A percentile compares a stretch with the other conserved stretches of the same genome.
These are phyloP conservation scores for Luperina nickerlii DNA, from an alignment of 2,888 invertebrate genomes.

Conservation along the genomic window DNA sequence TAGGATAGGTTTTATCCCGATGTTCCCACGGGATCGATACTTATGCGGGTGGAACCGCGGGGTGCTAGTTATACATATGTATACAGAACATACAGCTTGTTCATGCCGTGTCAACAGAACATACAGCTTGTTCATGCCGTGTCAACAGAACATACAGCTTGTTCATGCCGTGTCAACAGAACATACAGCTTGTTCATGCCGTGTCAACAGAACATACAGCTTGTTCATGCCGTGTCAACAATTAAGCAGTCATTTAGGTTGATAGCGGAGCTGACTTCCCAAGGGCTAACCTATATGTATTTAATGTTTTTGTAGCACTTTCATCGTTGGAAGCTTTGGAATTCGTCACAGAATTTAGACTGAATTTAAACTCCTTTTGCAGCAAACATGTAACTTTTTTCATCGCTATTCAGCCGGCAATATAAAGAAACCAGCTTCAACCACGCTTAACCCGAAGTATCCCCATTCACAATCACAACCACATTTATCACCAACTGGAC, in stretches of 20 bases:
- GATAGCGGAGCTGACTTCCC: background rate
- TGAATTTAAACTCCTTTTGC: background rate
- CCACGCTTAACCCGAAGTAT: background rate
- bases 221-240: background rate
- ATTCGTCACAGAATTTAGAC: background rate
- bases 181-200: background rate
- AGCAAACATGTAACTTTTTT: background rate
- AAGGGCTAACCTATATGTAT: background rate
- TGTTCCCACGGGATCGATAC: too few relatives aligned
- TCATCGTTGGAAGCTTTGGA: background rate
- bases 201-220: background rate
- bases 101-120: background rate
- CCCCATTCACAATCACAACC: background rate
- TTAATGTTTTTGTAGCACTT: background rate
- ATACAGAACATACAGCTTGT: background rate
- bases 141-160: background rate
- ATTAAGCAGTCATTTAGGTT: background rate
- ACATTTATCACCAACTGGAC: slow-evolving; percentile 43
- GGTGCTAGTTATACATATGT: background rate
- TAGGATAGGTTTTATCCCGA: too few relatives aligned
- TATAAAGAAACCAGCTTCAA: background rate
- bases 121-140: background rate
- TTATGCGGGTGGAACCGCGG: too few relatives aligned
- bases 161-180: background rate
- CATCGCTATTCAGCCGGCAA: background rate